A percentile compares a stretch with the other conserved stretches of the same genome.
Evolutionary conservation across 2,888 invertebrate genomes (phyloP).

Genomic region (Sphecodes monilicornis): DNA sequence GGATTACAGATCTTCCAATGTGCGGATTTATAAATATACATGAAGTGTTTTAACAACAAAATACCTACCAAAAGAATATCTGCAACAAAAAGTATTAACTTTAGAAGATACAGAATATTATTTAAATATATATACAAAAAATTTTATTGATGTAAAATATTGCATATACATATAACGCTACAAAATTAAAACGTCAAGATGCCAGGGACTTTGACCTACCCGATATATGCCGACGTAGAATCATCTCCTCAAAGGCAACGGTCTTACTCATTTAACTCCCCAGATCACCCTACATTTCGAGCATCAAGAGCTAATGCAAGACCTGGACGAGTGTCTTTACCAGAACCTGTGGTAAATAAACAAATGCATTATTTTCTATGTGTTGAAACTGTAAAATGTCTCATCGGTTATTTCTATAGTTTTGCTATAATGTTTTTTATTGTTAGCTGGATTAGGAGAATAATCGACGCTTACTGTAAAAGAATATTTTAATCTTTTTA

Average conservation of each 20-base stretch:
- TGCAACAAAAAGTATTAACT: conserved; percentile 1
- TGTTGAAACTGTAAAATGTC: background rate
- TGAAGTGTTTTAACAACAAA: conserved; percentile 6
- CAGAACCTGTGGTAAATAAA: conserved; percentile 74
- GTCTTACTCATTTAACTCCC: conserved; percentile 78
- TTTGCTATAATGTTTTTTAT: background rate
- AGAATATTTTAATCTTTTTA: conserved; percentile 33
- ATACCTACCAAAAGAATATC: background rate
- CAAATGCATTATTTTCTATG: conserved; percentile 4
- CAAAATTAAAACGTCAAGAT: conserved; percentile 66
- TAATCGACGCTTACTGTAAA: conserved; percentile 13
- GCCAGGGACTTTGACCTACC: conserved; percentile 82
- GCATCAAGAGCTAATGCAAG: conserved; percentile 69
- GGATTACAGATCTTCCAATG: background rate
- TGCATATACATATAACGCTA: conserved; percentile 16
- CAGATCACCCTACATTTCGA: conserved; percentile 67
- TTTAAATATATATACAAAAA: conserved; percentile 36
- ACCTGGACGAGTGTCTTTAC: conserved; percentile 76
- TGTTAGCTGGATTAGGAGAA: background rate
- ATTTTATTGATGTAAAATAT: conserved; percentile 19
- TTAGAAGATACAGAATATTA: conserved; percentile 16
- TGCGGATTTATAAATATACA: background rate
- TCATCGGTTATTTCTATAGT: background rate
- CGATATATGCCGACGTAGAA: conserved; percentile 81
- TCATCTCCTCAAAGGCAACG: conserved; percentile 76